Evolutionary conservation across 2,888 invertebrate species (phyloP).

Genomic region (Callyntrura guangdongensis): DNA sequence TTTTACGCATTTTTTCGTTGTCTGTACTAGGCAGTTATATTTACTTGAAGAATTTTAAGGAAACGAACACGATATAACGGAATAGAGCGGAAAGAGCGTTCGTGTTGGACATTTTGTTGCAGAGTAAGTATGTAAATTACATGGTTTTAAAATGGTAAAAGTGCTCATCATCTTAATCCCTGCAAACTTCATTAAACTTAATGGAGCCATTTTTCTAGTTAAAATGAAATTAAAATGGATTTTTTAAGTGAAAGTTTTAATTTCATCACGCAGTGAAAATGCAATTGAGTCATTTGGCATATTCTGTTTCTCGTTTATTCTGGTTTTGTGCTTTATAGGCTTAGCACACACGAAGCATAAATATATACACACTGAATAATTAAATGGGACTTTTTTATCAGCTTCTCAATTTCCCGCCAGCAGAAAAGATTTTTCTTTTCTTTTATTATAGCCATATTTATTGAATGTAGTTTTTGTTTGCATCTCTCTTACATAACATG

Average conservation of each 20-base stretch:
- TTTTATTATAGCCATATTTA: no score
- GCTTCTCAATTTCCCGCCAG: neutral
- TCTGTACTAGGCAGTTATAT: neutral
- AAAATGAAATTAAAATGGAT: conserved; percentile 45
- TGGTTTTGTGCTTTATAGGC: neutral
- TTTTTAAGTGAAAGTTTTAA: neutral
- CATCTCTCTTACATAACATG: neutral
- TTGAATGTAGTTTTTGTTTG: neutral
- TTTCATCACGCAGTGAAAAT: conserved; percentile 11
- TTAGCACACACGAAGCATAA: no score
- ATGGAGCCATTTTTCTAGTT: conserved; percentile 64
- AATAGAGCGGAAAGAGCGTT: no score
- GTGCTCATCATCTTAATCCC: conserved; percentile 43
- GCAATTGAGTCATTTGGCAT: no score
- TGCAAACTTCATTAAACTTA: conserved; percentile 67
- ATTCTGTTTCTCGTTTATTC: neutral
- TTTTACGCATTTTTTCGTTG: conserved; percentile 16
- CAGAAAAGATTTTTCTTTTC: no score
- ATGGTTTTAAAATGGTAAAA: conserved; percentile 45
- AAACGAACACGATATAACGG: no score
- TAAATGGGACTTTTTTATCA: neutral
- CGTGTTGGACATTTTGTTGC: neutral
- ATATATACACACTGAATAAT: neutral
- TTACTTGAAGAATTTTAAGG: neutral
- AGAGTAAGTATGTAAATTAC: conserved; percentile 29